Evolutionary conservation across 2,113 vertebrate species (phyloP).

Genomic region (Rhodinocichla rosea): DNA sequence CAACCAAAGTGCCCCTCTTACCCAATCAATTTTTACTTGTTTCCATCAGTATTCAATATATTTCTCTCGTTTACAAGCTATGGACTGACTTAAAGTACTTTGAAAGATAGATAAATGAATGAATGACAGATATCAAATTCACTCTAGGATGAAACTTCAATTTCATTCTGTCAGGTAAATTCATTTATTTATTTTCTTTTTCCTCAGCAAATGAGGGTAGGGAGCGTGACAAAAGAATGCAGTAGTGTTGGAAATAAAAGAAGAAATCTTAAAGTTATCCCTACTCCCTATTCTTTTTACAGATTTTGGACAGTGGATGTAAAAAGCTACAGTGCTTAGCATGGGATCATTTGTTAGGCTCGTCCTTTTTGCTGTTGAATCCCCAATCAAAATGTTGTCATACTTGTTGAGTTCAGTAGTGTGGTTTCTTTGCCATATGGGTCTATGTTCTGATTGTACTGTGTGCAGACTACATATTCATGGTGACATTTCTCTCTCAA

Average conservation of each 20-base stretch:
- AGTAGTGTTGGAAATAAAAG: background rate
- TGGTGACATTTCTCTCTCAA: background rate
- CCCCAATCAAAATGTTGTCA: background rate
- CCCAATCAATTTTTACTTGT: background rate
- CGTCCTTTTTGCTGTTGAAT: background rate
- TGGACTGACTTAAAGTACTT: background rate
- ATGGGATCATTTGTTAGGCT: background rate
- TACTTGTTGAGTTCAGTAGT: background rate
- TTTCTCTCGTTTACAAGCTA: background rate
- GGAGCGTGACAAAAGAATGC: background rate
- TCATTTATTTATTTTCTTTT: background rate
- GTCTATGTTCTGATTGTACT: background rate
- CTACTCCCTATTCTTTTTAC: background rate
- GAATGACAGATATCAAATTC: background rate
- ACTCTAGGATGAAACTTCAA: background rate
- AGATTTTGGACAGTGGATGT: background rate
- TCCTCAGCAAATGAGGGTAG: background rate
- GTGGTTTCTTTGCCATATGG: background rate
- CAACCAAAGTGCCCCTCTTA: background rate
- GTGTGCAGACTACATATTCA: background rate
- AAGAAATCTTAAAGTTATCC: background rate
- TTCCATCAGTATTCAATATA: background rate
- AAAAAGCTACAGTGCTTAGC: background rate
- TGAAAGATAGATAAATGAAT: background rate
- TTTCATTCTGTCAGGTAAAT: background rate